phyloP scores from a whole-genome alignment of 2,797 vertebrate species.

The Cheirogaleus major region DNA sequence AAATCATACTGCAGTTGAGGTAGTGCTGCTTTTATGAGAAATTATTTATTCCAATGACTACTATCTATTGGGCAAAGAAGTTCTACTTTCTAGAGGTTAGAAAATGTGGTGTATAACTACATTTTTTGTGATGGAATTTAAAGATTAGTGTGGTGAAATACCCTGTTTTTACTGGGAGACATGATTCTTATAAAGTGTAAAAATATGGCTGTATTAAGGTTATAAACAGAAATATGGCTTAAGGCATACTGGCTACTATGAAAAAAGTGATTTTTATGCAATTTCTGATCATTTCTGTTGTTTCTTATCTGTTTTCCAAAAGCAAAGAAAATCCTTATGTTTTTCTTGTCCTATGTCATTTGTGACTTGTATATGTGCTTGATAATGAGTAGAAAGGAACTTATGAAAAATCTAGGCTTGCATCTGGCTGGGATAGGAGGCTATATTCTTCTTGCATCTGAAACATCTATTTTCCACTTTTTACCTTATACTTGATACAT shows the following conservation, averaged over 20 bases:
- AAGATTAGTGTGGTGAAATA: neutral
- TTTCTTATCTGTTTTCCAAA: neutral
- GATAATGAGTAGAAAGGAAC: neutral
- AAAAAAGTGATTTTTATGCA: neutral
- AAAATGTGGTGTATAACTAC: neutral
- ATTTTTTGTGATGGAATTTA: neutral
- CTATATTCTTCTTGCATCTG: neutral
- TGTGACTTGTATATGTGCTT: neutral
- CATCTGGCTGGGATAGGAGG: neutral
- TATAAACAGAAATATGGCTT: neutral
- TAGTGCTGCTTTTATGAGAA: slow-evolving; percentile 9
- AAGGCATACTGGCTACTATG: neutral
- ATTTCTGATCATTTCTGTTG: neutral
- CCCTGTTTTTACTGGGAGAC: neutral
- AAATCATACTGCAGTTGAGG: neutral
- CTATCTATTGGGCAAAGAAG: neutral
- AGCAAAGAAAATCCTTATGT: neutral
- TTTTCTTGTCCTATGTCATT: neutral
- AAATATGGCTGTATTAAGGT: neutral
- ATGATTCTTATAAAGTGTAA: too few relatives aligned
- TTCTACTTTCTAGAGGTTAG: neutral
- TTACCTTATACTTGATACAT: neutral
- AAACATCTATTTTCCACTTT: neutral
- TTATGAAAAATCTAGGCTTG: neutral
- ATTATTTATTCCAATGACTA: slow-evolving; percentile 49